Percentiles rank a stretch among this genome's conserved stretches.
Conservation (phyloP, 2,113 vertebrate genomes). For the Anser cygnoides region DNA sequence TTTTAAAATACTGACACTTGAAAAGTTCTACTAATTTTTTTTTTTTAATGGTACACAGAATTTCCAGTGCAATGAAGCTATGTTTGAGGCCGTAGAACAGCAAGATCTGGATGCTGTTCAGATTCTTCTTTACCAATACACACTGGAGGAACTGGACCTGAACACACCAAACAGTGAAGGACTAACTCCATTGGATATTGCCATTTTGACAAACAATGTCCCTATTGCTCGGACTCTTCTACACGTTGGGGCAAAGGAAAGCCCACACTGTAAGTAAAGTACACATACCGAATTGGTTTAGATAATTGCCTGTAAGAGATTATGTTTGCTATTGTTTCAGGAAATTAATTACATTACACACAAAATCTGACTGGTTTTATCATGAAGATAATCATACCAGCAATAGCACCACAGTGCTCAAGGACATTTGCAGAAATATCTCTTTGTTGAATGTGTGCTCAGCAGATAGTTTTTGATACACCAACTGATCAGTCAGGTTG, state of each 20-base stretch:
- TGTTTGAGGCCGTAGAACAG: conserved; percentile 95
- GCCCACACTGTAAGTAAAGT: conserved; percentile 93
- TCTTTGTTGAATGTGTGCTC: background rate
- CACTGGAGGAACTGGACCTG: conserved; percentile 90
- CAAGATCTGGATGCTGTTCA: conserved; percentile 94
- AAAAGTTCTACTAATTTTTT: background rate
- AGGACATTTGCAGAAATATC: background rate
- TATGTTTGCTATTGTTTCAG: background rate
- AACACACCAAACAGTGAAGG: conserved; percentile 94
- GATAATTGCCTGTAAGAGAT: background rate
- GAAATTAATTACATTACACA: background rate
- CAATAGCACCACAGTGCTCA: background rate
- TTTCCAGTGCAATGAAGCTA: conserved; percentile 90
- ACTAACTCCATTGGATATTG: conserved; percentile 91
- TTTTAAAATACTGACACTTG: background rate
- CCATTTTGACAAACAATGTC: conserved; percentile 93
- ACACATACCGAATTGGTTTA: background rate
- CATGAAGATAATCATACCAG: background rate
- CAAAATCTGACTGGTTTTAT: background rate
- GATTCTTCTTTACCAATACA: conserved; percentile 90
- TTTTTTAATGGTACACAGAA: conserved; percentile 74
- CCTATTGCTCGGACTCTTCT: conserved; percentile 92
- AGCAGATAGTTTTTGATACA: background rate
- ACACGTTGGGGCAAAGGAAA: conserved; percentile 89
- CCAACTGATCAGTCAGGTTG: background rate